Percentiles rank a stretch among this genome's conserved stretches.
Evolutionary conservation across 1,140 invertebrate species (phyloP).

Genomic region (Glomeris maerens): DNA sequence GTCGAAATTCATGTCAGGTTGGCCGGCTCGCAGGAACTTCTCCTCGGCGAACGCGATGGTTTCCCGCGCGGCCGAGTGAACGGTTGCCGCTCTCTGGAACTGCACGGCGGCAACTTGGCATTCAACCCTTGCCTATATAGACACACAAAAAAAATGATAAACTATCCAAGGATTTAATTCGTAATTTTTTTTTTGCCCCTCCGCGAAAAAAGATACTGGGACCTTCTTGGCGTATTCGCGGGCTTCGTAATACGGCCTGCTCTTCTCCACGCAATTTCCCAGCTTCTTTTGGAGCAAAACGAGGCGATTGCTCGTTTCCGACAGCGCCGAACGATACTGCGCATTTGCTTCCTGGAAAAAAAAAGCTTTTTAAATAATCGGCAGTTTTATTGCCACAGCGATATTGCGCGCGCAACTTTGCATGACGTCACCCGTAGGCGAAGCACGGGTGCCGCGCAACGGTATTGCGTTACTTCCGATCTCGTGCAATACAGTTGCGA

Average conservation of each 20-base stretch:
- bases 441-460: too few relatives aligned
- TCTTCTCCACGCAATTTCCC: constrained; percentile 72
- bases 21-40: constrained; percentile 56
- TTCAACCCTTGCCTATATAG: constrained; percentile 47
- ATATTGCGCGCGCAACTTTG: too few relatives aligned
- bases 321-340: not conserved
- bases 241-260: constrained; percentile 81
- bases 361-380: too few relatives aligned
- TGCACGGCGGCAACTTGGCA: constrained; percentile 79
- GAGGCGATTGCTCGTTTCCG: not conserved
- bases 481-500: too few relatives aligned
- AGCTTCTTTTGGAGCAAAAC: constrained; percentile 29
- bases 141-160: constrained; percentile 1
- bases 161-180: too few relatives aligned
- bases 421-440: too few relatives aligned
- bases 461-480: too few relatives aligned
- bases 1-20: constrained; percentile 72
- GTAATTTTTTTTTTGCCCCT: too few relatives aligned
- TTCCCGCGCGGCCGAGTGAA: constrained; percentile 88
- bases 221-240: constrained; percentile 44
- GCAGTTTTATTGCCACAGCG: too few relatives aligned
- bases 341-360: constrained; percentile 11
- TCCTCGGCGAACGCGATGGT: constrained; percentile 83
- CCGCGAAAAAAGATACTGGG: constrained; percentile 6
- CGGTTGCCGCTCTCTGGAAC: constrained; percentile 78